These are phyloP conservation scores for Poeciliopsis turrubarensis DNA, from an alignment of 2,113 vertebrate species.

Conservation along the genomic window DNA sequence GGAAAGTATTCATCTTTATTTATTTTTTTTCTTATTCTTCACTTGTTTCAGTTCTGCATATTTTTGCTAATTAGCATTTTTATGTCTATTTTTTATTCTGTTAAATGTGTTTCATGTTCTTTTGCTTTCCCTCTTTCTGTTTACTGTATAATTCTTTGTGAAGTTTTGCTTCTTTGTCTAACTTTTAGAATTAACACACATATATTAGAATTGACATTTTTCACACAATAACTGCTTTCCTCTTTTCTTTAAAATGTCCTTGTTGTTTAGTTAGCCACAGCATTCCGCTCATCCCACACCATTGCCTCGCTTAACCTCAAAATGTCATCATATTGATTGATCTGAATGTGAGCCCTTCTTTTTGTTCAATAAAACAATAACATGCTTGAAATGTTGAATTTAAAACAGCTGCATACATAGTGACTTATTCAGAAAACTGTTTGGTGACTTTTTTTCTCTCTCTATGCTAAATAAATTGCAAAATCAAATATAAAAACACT, in stretches of 20 bases:
- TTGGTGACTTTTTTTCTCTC: not conserved
- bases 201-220: not conserved
- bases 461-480: not conserved
- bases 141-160: not conserved
- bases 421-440: not conserved
- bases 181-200: not conserved
- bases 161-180: not conserved
- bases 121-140: not conserved
- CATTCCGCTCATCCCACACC: not conserved
- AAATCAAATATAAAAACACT: not conserved
- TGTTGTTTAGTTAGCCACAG: not conserved
- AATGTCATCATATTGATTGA: not conserved
- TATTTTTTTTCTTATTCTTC: too few species aligned
- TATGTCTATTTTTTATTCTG: not conserved
- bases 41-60: too few species aligned
- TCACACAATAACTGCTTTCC: not conserved
- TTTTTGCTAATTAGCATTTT: too few species aligned
- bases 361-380: not conserved
- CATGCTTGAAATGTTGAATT: not conserved
- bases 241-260: not conserved
- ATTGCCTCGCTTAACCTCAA: not conserved
- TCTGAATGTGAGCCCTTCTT: not conserved
- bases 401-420: not conserved
- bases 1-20: not conserved
- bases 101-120: not conserved